Evolutionary conservation across 2,797 vertebrate species (phyloP).

Genomic region (Acrossocheilus fasciatus): DNA sequence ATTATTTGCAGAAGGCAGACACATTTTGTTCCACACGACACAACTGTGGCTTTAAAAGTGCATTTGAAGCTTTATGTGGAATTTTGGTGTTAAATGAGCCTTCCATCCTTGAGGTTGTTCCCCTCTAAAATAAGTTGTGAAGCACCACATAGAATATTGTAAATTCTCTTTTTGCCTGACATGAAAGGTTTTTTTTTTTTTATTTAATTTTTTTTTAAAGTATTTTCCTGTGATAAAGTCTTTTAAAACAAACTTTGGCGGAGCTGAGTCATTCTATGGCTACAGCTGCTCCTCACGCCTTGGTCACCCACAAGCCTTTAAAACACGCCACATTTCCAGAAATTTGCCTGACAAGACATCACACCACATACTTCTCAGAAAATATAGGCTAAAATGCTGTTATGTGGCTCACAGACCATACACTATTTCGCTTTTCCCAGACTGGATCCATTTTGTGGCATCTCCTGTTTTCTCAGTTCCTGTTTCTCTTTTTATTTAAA

Average conservation of each 20-base stretch:
- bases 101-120: conserved; percentile 22
- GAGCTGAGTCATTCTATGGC: conserved; percentile 13
- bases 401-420: conserved; percentile 10
- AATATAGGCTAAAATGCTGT: not conserved
- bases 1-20: conserved; percentile 1
- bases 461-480: not conserved
- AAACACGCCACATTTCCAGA: conserved; percentile 15
- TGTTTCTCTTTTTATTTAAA: not conserved
- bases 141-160: conserved; percentile 20
- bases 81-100: conserved; percentile 31
- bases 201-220: not conserved
- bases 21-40: conserved; percentile 41
- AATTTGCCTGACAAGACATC: not conserved
- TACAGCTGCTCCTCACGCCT: not conserved
- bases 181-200: not conserved
- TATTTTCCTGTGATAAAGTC: not conserved
- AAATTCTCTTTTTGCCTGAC: conserved; percentile 30
- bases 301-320: conserved; percentile 22
- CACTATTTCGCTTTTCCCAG: not conserved
- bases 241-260: conserved; percentile 12
- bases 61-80: conserved; percentile 49
- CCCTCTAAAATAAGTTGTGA: conserved; percentile 20
- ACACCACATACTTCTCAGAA: conserved; percentile 1
- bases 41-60: conserved; percentile 5
- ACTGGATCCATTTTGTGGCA: not conserved